Base-by-base conservation (phyloP, 2,888 invertebrate genomes). In the Pherbina coryleti region DNA sequence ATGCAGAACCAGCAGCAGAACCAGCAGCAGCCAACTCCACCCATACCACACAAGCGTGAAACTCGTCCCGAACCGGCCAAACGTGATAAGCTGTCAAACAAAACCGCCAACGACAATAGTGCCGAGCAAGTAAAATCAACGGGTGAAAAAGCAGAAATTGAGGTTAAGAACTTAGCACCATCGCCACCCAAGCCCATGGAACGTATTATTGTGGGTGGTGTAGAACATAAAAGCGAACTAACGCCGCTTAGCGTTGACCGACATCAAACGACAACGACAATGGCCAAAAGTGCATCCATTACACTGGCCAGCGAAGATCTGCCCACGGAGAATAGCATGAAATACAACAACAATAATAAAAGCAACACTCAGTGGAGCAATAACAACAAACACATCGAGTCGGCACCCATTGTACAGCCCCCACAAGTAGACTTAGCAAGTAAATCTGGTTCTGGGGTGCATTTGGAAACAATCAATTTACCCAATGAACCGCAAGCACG, bases 201-300 rank as follows among this genome's bases (percentile, higher is more conserved):
- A 82, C 88, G 89, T 75, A 88, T 89, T 77, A 89, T 89, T 79
- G 86, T 89, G 75, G 89, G 89, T 62, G 86, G 89, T 62, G 86
- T 89, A 57, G 89, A 87, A 77, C 84, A 84, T 78, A 79, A 81
- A 64, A 67, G 77, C 28, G 77, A 76, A 62, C 44, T 66, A 83
- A 70, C 84, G 44, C 53, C 37, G 49, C 34, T 72, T 25, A 60
- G 28, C 44, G 44, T 53, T 67, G 67, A 75, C 19, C 66, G n/a
- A 74, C 66, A 44, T 19, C 76, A 73, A 49, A 17, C 11, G 60
- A 62, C 22, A 76, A 73, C 19, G 60, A 71, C 17, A 28, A 75
- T 19, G 17, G 60, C 28, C 55, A 34, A 17, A 7, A 55, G 49
- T 7, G 64, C 17, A 34, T 81, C 83, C 76, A 85, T 85, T 57